Base-by-base conservation (phyloP, 2,113 vertebrate genomes). In the Dipodomys merriami region DNA sequence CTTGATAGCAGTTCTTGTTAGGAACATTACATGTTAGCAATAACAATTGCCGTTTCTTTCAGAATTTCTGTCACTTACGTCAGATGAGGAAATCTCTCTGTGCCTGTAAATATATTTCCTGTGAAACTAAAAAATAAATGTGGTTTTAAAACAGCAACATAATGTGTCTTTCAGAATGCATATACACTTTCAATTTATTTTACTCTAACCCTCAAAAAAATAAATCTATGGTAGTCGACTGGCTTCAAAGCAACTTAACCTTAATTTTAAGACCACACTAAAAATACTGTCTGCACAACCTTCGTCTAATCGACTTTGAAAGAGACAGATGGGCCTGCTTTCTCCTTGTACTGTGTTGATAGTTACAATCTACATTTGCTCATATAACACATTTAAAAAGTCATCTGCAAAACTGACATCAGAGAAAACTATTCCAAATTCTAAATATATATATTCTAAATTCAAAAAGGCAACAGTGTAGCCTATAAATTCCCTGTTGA, bases 331-430 rank as follows among this genome's bases (percentile, higher is more conserved):
- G 95, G 73, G 46, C 23, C 78, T 57, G 73, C 74, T 46, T 96
- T 94, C 82, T 78, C 71, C 78, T 91, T 94, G 77, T n/a, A 72
- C 81, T 68, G 60, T 96, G 96, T 95, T 96, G 92, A 95, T 85
- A 74, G 93, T 77, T 96, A 94, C 33, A 91, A 95, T 97, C 91
- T 94, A 91, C 89, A 95, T 94, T 96, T 95, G 71, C 93, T 97
- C 91, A 83, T 69, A 94, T 93, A 94, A 95, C 81, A 95, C 81
- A 87, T 91, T 94, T 84, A 62, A 86, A 94, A 92, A 92, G 86
- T 85, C 93, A 94, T 93, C 81, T 83, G 44, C 74, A 95, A 84
- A 91, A 83, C 84, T 97, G 94, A 94, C 91, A 96, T 91, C 90
- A 96, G 71, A 94, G 91, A 87, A 94, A 94, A 85, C 65, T 87